These are phyloP conservation scores for Haliaeetus leucogaster DNA, from an alignment of 2,113 vertebrate species.

Conservation along the genomic window DNA sequence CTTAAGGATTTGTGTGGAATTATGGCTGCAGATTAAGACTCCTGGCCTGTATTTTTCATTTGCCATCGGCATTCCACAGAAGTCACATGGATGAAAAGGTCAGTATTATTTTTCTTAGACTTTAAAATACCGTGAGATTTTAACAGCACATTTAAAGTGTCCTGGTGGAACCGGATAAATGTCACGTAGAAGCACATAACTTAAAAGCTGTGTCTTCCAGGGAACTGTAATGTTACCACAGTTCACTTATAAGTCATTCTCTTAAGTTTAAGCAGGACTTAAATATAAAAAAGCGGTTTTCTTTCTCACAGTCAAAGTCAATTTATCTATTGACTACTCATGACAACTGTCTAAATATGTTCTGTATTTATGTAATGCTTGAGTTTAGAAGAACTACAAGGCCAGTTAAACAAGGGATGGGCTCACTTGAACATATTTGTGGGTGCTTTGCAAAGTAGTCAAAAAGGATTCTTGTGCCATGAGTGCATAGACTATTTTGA, in stretches of 20 bases:
- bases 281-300: background rate
- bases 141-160: background rate
- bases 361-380: background rate
- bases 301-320: background rate
- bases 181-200: background rate
- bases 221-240: background rate
- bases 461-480: background rate
- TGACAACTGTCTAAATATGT: background rate
- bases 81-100: background rate
- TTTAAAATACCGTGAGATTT: background rate
- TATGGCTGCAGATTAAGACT: background rate
- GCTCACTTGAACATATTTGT: background rate
- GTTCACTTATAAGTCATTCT: background rate
- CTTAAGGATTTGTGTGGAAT: background rate
- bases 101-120: background rate
- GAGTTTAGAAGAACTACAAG: background rate
- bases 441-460: background rate
- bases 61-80: background rate
- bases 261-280: background rate
- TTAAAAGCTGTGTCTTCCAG: background rate
- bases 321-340: background rate
- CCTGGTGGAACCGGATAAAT: background rate
- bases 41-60: background rate
- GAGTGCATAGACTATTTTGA: background rate
- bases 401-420: background rate